phyloP scores from a whole-genome alignment of 1,140 invertebrate species.

The Drosophila ananassae region DNA sequence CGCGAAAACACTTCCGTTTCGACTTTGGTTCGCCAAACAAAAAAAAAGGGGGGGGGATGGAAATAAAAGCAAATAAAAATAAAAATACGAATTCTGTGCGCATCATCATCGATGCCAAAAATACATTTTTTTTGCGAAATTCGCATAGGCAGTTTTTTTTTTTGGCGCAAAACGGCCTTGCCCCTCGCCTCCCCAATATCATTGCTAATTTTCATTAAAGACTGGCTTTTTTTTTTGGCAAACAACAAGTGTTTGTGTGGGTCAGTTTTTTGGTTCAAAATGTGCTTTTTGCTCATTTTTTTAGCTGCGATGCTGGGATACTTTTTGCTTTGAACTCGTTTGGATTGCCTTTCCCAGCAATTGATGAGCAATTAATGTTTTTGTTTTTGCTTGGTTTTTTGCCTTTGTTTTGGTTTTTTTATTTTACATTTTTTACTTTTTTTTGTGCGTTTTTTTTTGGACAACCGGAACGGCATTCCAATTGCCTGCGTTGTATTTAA shows the following conservation, averaged over 20 bases:
- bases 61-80: constrained; percentile 26
- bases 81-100: constrained; percentile 1
- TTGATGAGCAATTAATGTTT: constrained; percentile 67
- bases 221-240: constrained; percentile 7
- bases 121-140: constrained; percentile 52
- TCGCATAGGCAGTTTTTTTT: constrained; percentile 25
- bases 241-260: constrained; percentile 62
- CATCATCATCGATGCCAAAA: constrained; percentile 59
- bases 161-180: constrained; percentile 1
- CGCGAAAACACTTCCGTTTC: constrained; percentile 74
- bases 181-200: neutral
- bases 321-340: constrained; percentile 22
- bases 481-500: constrained; percentile 27
- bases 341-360: constrained; percentile 52
- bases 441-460: neutral
- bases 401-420: constrained; percentile 7
- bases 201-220: constrained; percentile 18
- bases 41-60: constrained; percentile 9
- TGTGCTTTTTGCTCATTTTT: neutral
- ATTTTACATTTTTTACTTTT: constrained; percentile 5
- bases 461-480: constrained; percentile 51
- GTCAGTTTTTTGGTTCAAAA: constrained; percentile 38
- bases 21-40: constrained; percentile 25
- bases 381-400: constrained; percentile 13
- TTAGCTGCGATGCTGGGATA: too few species aligned